Evolutionary conservation across 2,113 vertebrate species (phyloP), one percentile per base, ranked within the genome.

Genomic region (Polypterus senegalus): DNA sequence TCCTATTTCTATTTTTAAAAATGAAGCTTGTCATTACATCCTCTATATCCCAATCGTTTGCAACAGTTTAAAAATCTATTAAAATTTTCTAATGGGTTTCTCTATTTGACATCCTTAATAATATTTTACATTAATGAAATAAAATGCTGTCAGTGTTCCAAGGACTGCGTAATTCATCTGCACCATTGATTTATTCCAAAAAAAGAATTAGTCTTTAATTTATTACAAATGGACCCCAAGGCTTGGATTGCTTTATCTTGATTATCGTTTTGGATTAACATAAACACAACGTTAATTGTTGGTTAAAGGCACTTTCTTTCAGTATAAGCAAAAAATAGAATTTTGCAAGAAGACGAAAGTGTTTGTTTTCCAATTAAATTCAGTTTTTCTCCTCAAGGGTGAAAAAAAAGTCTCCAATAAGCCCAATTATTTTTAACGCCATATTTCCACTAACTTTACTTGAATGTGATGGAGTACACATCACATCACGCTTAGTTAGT

Each of bases 111-210:
- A 65, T 10, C 63, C 9, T 60, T 60, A 65, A 48, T 60, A 60
- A 60, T 61, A 55, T 60, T 55, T 61, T 60, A 10, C 58, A 65
- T 61, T 56, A 65, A 49, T 60, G n/a, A 63, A 63, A 65, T 43
- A 59, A 60, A 48, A 44, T 46, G 52, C 58, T 52, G 43, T 49
- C 49, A 43, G 62, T 62, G 10, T 44, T 62, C 6, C 9, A 9
- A 46, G 43, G 52, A n/a, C 45, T 62, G 61, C 51, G 58, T 54
- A 8, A 46, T 45, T 47, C 45, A 49, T 60, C 43, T 49, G 52
- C 51, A 48, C 46, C 45, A 58, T 47, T 55, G 51, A 48, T 3
- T 61, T 46, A 46, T 65, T 61, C 48, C 53, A 43, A 60, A 60
- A n/a, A 9, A 48, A 60, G 60, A 61, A 61, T 65, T 53, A 44